Base-by-base conservation (phyloP, 2,797 vertebrate species). In the Gymnoscopelus braueri region DNA sequence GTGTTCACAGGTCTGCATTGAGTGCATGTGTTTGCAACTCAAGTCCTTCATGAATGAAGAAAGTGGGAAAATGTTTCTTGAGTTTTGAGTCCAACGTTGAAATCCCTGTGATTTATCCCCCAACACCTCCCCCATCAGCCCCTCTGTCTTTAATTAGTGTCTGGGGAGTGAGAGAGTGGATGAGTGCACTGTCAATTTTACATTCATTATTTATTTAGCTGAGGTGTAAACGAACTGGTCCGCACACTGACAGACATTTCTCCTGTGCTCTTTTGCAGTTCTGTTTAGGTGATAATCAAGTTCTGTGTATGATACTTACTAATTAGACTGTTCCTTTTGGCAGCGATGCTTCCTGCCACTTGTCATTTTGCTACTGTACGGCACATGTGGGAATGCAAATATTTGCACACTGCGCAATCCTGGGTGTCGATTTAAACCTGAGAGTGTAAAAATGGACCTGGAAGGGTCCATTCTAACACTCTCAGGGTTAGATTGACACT, bases 91-190 rank as follows among this genome's bases (percentile, higher is more conserved):
- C 77, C 63, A 87, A 78, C 72, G 78, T 79, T 85, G 67, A 89
- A 88, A 87, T 87, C 70, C 66, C 67, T 84, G 82, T 89, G 87
- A 91, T 92, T 84, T 83, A 80, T 80, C 84, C 86, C 84, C 83
- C 84, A 72, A 82, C 84, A 53, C 70, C 19, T 15, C 71, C 49
- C 77, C 72, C 79, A 70, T 84, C 86, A 87, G 80, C 78, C 80
- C 80, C 87, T 88, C 84, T 87, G 86, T 85, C 86, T 90, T 94
- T 94, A 94, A 94, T 95, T 94, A 93, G 92, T 87, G 89, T 90
- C 92, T 86, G 86, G 93, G 90, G 92, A 94, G 89, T 73, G 84
- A 89, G 81, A 68, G 74, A 90, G 86, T 84, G 90, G 91, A 90
- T 91, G 91, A 93, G 89, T 88, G 91, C 91, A 91, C 90, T 92